Evolutionary conservation across 2,888 invertebrate species (phyloP).

Genomic region (Epistrophella euchroma): DNA sequence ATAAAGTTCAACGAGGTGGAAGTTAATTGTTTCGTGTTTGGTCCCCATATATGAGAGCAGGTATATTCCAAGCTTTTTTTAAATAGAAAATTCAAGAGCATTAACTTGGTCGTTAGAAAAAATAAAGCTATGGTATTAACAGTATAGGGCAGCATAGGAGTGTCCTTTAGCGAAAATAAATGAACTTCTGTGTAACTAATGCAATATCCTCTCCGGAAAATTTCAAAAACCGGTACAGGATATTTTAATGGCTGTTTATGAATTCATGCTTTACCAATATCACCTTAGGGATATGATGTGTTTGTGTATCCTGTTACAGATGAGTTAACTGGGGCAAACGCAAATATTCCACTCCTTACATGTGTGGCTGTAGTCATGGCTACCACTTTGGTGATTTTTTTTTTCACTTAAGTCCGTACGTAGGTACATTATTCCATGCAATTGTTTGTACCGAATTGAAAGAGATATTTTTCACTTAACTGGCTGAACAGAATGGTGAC

Average conservation of each 20-base stretch:
- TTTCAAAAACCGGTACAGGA: slow-evolving; percentile 2
- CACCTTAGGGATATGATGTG: slow-evolving; percentile 37
- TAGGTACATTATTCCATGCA: background rate
- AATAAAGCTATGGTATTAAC: background rate
- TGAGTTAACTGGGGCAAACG: slow-evolving; percentile 39
- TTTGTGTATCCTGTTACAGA: slow-evolving; percentile 35
- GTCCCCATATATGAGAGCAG: background rate
- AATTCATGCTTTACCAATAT: slow-evolving; percentile 40
- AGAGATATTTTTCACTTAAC: background rate
- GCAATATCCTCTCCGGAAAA: slow-evolving; percentile 3
- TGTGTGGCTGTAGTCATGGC: background rate
- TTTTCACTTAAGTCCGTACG: background rate
- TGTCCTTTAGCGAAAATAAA: slow-evolving; percentile 30
- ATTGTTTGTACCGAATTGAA: background rate
- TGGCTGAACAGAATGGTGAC: too few species aligned
- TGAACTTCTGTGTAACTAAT: slow-evolving; percentile 26
- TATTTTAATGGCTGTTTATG: slow-evolving; percentile 35
- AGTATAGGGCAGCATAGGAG: background rate
- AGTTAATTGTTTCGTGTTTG: slow-evolving; percentile 27
- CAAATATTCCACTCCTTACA: slow-evolving; percentile 1
- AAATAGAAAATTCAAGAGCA: slow-evolving; percentile 47
- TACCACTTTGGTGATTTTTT: background rate
- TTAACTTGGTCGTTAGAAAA: slow-evolving; percentile 11
- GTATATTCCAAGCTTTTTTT: slow-evolving; percentile 15
- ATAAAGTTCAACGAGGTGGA: slow-evolving; percentile 54